Evolutionary conservation across 1,140 invertebrate genomes (phyloP).

Genomic region (Ruditapes philippinarum): DNA sequence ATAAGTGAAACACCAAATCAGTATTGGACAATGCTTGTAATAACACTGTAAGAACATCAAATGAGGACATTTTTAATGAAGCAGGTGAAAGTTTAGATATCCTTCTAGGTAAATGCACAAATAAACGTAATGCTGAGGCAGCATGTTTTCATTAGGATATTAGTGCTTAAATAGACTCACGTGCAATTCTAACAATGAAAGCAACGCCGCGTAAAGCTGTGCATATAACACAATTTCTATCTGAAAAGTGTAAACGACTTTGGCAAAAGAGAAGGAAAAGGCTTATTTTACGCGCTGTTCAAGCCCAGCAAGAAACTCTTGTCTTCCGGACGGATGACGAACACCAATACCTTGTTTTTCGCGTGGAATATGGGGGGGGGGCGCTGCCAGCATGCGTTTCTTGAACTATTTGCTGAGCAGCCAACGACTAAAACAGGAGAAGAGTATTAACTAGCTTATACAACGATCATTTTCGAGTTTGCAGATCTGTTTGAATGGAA

Average conservation of each 20-base stretch:
- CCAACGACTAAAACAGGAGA: too few species aligned
- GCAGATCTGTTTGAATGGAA: not conserved
- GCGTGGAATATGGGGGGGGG: not conserved
- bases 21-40: too few species aligned
- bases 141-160: not conserved
- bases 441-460: not conserved
- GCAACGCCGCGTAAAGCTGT: not conserved
- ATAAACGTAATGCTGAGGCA: not conserved
- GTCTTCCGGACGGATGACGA: not conserved
- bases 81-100: not conserved
- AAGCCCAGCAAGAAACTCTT: not conserved
- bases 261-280: not conserved
- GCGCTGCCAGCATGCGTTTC: not conserved
- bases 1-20: too few species aligned
- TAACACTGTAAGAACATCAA: too few species aligned
- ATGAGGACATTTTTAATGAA: too few species aligned
- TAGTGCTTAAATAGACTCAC: not conserved
- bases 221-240: not conserved
- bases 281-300: not conserved
- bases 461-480: slow-evolving; percentile 10
- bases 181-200: not conserved
- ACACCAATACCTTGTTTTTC: not conserved
- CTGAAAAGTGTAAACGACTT: not conserved
- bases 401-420: not conserved
- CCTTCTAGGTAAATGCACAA: not conserved